phyloP scores from a whole-genome alignment of 1,140 invertebrate genomes.

The Monochamus saltuarius region DNA sequence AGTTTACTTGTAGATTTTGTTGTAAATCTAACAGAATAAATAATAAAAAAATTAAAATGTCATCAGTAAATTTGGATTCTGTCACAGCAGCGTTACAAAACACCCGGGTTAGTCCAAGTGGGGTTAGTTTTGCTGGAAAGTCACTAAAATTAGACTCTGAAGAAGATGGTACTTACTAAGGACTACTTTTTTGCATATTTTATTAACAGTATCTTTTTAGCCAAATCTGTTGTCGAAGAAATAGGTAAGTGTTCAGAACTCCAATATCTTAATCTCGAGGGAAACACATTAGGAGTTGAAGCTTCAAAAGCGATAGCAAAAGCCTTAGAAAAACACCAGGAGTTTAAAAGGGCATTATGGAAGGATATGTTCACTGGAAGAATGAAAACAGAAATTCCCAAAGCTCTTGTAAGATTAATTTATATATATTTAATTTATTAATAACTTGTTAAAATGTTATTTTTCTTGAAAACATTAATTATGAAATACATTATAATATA shows the following conservation, averaged over 20 bases:
- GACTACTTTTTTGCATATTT: slow-evolving; percentile 19
- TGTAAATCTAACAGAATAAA: no score
- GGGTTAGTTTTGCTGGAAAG: slow-evolving; percentile 68
- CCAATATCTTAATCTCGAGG: slow-evolving; percentile 80
- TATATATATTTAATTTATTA: background rate
- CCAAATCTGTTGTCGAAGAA: slow-evolving; percentile 63
- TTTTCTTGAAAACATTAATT: no score
- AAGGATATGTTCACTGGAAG: slow-evolving; percentile 96
- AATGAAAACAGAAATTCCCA: slow-evolving; percentile 93
- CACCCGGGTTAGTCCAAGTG: slow-evolving; percentile 43
- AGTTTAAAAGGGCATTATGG: slow-evolving; percentile 83
- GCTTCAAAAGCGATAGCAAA: slow-evolving; percentile 84
- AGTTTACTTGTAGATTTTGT: no score
- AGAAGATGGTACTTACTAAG: slow-evolving; percentile 61
- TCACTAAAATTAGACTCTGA: slow-evolving; percentile 66
- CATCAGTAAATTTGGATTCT: slow-evolving; percentile 35
- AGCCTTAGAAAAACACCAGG: slow-evolving; percentile 72
- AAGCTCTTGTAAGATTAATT: slow-evolving; percentile 67
- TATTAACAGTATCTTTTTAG: slow-evolving; percentile 52
- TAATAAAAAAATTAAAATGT: background rate
- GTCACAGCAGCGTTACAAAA: slow-evolving; percentile 40
- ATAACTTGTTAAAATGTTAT: background rate
- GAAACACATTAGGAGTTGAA: slow-evolving; percentile 89
- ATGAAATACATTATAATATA: slow-evolving; percentile 3
- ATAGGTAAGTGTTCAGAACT: slow-evolving; percentile 64